These are phyloP conservation scores for Elegia similella DNA, from an alignment of 2,888 invertebrate genomes.

Conservation along the genomic window DNA sequence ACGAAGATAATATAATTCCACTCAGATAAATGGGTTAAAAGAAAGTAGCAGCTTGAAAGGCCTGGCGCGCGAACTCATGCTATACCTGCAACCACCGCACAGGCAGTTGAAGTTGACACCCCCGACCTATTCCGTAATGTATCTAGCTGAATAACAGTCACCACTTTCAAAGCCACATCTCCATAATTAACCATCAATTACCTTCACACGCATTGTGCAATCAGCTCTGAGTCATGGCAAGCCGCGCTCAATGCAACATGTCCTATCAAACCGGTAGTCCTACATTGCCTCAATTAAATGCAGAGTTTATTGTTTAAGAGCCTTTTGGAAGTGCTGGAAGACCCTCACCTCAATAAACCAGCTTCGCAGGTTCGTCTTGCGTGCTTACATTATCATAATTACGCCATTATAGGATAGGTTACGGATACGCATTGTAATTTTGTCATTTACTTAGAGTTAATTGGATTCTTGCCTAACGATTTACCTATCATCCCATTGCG, in stretches of 20 bases:
- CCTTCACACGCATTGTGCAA: not conserved
- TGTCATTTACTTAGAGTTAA: no score
- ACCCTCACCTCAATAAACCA: conserved; percentile 66
- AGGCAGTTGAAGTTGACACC: no score
- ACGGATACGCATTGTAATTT: not conserved
- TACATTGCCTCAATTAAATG: conserved; percentile 27
- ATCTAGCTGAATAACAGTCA: no score
- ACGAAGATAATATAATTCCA: no score
- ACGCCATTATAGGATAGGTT: conserved; percentile 5
- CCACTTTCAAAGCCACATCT: not conserved
- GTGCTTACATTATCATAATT: not conserved
- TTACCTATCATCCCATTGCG: no score
- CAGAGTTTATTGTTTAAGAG: conserved; percentile 32
- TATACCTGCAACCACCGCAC: no score
- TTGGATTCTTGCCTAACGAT: no score
- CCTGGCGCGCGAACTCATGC: no score
- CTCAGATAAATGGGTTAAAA: no score
- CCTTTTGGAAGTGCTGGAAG: conserved; percentile 46
- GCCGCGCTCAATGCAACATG: not conserved
- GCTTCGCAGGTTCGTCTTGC: conserved; percentile 28
- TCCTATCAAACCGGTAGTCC: conserved; percentile 22
- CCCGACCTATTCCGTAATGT: no score
- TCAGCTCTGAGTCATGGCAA: not conserved
- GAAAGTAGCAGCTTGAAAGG: no score
- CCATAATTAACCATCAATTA: not conserved